Conservation (phyloP, 2,113 vertebrate species). For the Falcunculus frontatus region DNA sequence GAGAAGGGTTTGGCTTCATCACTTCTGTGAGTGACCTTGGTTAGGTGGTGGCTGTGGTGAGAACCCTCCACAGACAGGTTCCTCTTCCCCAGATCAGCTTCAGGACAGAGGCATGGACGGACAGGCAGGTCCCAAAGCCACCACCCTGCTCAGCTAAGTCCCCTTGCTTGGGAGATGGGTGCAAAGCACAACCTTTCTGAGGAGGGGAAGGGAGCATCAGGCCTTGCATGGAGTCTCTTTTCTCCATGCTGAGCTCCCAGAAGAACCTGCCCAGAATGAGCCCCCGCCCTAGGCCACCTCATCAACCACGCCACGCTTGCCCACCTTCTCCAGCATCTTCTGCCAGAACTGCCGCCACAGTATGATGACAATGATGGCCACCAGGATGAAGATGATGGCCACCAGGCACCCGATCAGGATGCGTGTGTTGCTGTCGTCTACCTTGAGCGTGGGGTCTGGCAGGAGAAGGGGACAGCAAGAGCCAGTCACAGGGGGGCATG, state of each 20-base stretch:
- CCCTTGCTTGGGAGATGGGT: background rate
- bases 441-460: constrained; percentile 88
- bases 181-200: background rate
- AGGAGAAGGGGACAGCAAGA: background rate
- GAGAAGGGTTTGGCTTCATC: background rate
- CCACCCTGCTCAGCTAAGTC: background rate
- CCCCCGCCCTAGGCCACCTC: accelerated
- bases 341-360: constrained; percentile 98
- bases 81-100: background rate
- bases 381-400: constrained; percentile 92
- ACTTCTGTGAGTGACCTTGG: background rate
- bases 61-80: background rate
- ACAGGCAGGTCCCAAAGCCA: background rate
- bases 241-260: background rate
- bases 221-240: background rate
- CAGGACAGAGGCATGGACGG: background rate
- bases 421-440: constrained; percentile 92
- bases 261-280: background rate
- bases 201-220: background rate
- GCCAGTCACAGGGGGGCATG: accelerated
- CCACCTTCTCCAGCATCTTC: constrained; percentile 97
- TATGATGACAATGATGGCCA: constrained; percentile 94
- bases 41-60: background rate
- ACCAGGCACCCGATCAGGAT: constrained; percentile 95
- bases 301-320: accelerated